Conservation (phyloP, 2,113 vertebrate genomes). For the Cercopithecus mona region DNA sequence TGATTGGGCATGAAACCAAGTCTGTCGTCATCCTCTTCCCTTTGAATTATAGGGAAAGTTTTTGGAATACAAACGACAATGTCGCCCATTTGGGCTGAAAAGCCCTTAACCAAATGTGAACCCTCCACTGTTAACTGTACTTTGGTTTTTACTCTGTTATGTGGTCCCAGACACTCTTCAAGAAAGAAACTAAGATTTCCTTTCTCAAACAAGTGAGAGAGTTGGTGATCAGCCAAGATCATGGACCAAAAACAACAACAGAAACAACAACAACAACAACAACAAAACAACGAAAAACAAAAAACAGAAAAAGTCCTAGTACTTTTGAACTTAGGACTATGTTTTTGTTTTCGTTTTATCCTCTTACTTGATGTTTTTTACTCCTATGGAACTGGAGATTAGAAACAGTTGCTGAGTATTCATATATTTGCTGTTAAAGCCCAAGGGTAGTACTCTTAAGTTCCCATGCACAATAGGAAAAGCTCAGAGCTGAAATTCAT, state of each 20-base stretch:
- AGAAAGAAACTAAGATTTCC: conserved; percentile 30
- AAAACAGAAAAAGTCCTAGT: background rate
- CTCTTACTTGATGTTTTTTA: background rate
- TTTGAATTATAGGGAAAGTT: background rate
- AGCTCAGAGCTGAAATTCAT: background rate
- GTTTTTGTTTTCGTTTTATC: background rate
- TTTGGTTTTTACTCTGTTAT: background rate
- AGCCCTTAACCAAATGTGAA: background rate
- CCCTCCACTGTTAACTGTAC: background rate
- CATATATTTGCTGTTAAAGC: background rate
- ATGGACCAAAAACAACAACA: background rate
- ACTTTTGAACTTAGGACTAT: background rate
- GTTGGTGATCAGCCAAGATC: background rate
- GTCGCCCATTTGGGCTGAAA: background rate
- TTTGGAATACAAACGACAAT: background rate
- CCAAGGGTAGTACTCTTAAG: background rate
- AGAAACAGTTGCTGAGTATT: background rate
- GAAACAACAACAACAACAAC: no score
- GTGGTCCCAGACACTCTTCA: background rate
- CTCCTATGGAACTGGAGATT: background rate
- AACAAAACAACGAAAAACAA: background rate
- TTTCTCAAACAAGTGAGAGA: background rate
- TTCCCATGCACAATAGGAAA: background rate
- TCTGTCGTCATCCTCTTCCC: background rate
- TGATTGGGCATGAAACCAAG: background rate